Evolutionary conservation across 2,797 vertebrate genomes (phyloP).

Genomic region (Sibirionetta formosa): DNA sequence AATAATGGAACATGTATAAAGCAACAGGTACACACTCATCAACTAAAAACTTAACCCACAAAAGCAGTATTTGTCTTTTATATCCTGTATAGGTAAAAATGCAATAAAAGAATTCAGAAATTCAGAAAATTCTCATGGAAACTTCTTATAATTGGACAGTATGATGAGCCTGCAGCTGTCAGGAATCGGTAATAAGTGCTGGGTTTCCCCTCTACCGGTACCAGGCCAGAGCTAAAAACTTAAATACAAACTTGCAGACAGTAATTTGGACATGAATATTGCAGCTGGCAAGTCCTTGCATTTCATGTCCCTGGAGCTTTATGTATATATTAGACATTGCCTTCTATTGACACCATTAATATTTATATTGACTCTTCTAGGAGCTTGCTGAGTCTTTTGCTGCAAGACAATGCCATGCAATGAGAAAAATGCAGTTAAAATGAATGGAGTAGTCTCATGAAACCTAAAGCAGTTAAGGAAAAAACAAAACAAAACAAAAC

Average conservation of each 20-base stretch:
- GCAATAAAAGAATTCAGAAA: neutral
- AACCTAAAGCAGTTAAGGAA: accelerated
- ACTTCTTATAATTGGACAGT: accelerated
- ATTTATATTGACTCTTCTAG: neutral
- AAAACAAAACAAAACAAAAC: accelerated
- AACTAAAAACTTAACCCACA: neutral
- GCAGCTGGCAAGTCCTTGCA: neutral
- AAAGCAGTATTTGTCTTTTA: neutral
- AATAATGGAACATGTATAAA: neutral
- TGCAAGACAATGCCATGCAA: neutral
- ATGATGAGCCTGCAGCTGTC: neutral
- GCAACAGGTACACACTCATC: neutral
- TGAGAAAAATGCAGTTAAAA: neutral
- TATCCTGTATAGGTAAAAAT: neutral
- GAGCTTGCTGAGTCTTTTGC: neutral
- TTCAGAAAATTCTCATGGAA: neutral
- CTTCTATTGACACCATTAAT: neutral
- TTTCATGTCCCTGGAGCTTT: neutral
- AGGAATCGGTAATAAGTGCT: neutral
- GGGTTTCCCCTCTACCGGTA: neutral
- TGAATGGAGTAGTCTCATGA: neutral
- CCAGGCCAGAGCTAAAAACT: neutral
- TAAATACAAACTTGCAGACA: neutral
- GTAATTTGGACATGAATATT: neutral
- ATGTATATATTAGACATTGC: neutral